Percentiles rank a stretch among this genome's conserved stretches.
Conservation (phyloP, 2,113 vertebrate species). For the Xiphias gladius region DNA sequence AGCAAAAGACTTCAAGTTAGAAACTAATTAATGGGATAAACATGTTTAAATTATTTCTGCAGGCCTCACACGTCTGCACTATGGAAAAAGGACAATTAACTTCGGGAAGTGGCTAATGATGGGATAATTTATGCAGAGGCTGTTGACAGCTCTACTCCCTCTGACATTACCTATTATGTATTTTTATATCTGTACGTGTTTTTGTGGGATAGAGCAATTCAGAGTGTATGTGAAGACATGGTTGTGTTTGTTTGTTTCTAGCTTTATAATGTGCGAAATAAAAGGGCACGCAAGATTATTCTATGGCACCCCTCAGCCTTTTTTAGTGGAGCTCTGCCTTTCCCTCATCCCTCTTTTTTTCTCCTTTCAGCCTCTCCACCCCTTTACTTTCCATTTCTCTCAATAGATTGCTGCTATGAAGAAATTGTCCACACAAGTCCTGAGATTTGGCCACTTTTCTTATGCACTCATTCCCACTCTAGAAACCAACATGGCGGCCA, state of each 20-base stretch:
- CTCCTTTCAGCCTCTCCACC: background rate
- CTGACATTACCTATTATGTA: background rate
- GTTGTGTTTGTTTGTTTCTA: background rate
- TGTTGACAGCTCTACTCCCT: background rate
- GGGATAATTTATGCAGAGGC: too few species aligned
- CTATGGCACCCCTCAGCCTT: background rate
- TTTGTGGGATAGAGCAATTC: background rate
- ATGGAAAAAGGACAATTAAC: background rate
- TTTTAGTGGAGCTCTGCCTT: constrained; percentile 16
- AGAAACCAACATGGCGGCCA: constrained; percentile 78
- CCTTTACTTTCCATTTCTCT: constrained; percentile 25
- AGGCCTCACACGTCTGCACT: too few species aligned
- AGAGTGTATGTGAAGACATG: background rate
- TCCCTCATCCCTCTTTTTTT: background rate
- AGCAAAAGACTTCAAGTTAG: background rate
- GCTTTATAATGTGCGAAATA: background rate
- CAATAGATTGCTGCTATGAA: constrained; percentile 41
- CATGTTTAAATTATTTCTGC: background rate
- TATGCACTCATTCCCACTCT: constrained; percentile 51
- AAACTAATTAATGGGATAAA: background rate
- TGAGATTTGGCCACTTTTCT: constrained; percentile 51
- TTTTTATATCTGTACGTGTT: background rate
- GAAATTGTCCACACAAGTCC: constrained; percentile 38
- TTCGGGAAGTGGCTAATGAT: background rate
- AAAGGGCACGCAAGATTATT: background rate